phyloP scores from a whole-genome alignment of 2,113 vertebrate species.

The Boleophthalmus pectinirostris region DNA sequence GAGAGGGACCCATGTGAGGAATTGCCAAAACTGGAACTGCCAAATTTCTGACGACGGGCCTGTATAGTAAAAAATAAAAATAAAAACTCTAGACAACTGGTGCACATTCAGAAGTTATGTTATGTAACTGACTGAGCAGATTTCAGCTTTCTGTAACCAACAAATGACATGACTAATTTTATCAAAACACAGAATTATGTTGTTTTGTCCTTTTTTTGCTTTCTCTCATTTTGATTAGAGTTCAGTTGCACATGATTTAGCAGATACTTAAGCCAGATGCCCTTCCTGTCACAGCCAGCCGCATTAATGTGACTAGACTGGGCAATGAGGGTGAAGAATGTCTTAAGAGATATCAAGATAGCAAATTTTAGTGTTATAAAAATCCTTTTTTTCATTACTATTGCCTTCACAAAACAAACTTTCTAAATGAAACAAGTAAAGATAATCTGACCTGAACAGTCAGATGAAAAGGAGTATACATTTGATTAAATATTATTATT shows the following conservation, averaged over 20 bases:
- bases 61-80: background rate
- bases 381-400: no score
- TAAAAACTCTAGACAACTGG: background rate
- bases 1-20: no score
- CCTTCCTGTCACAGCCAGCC: background rate
- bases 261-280: background rate
- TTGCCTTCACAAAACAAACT: no score
- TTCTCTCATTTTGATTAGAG: background rate
- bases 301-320: background rate
- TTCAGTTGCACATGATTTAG: background rate
- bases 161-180: background rate
- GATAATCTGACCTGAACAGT: no score
- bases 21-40: no score
- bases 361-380: no score
- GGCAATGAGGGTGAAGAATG: background rate
- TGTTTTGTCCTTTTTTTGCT: background rate
- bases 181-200: background rate
- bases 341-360: background rate
- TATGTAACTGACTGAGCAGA: background rate
- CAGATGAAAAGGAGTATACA: no score
- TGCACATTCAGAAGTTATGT: background rate
- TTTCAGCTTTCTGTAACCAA: background rate
- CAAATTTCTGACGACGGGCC: background rate
- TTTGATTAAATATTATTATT: no score
- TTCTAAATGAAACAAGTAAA: no score